These are phyloP conservation scores for Haemorhous mexicanus DNA, from an alignment of 2,113 vertebrate species.

Conservation along the genomic window DNA sequence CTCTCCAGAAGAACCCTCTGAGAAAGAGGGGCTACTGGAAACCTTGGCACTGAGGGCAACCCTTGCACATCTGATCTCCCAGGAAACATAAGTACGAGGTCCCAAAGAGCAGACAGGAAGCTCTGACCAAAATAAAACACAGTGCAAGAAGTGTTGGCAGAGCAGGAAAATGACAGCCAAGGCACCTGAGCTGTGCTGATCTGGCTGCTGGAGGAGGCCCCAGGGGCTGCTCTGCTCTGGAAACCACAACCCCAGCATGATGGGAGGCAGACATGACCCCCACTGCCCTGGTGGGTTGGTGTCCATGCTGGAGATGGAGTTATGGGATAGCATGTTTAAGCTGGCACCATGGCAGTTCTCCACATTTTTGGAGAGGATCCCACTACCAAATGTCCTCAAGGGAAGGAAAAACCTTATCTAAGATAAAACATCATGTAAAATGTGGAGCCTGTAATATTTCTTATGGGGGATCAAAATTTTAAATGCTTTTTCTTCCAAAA, in stretches of 20 bases:
- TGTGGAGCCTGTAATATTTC: neutral
- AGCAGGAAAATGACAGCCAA: accelerated
- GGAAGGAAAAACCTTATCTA: neutral
- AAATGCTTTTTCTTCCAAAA: neutral
- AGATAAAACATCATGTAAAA: neutral
- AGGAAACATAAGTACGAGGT: neutral
- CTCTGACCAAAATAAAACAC: neutral
- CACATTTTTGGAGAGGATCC: neutral
- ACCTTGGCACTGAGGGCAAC: neutral
- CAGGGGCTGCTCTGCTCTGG: neutral
- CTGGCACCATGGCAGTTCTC: neutral
- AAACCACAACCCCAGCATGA: accelerated
- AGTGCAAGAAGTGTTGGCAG: neutral
- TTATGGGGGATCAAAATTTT: neutral
- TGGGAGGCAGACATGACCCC: neutral
- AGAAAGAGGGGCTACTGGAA: neutral
- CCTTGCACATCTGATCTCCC: neutral
- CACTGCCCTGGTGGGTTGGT: accelerated
- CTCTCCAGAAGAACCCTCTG: neutral
- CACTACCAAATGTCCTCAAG: neutral
- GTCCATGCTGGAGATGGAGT: neutral
- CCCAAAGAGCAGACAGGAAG: neutral
- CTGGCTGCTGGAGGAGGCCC: accelerated
- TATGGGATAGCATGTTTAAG: neutral
- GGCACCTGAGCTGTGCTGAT: neutral